Percentiles rank a stretch among this genome's conserved stretches.
These are phyloP conservation scores for Prionace glauca DNA, from an alignment of 2,797 vertebrate genomes.

Conservation along the genomic window DNA sequence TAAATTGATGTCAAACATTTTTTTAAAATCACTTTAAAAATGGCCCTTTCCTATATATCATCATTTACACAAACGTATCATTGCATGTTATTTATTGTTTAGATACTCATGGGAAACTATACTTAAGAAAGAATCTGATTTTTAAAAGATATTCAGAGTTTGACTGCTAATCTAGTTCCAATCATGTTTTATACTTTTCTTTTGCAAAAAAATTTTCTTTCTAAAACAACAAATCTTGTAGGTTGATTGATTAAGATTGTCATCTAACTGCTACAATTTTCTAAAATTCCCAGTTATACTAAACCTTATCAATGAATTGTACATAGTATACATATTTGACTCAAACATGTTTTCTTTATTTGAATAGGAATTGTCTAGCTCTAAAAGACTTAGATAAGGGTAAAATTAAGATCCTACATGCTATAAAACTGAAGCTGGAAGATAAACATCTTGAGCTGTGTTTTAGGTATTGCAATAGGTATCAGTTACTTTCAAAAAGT, in stretches of 20 bases:
- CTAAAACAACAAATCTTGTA: neutral
- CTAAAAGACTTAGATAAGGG: neutral
- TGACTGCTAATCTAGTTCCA: neutral
- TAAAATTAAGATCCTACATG: neutral
- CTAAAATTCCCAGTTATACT: neutral
- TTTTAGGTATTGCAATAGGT: neutral
- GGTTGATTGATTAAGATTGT: neutral
- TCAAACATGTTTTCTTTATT: neutral
- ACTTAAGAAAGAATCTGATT: neutral
- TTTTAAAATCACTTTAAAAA: neutral
- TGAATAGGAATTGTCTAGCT: neutral
- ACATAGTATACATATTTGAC: neutral
- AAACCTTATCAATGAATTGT: neutral
- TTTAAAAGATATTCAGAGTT: neutral
- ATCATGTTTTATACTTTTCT: neutral
- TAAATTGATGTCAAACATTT: neutral
- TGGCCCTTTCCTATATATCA: neutral
- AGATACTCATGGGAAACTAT: neutral
- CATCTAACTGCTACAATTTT: neutral
- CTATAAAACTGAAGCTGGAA: neutral
- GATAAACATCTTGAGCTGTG: neutral
- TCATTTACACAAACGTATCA: neutral
- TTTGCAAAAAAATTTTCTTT: neutral
- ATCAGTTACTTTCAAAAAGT: neutral
- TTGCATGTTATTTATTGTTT: neutral